These are phyloP conservation scores for Micoletzkya japonica DNA, from an alignment of 2,888 invertebrate species.

Conservation along the genomic window DNA sequence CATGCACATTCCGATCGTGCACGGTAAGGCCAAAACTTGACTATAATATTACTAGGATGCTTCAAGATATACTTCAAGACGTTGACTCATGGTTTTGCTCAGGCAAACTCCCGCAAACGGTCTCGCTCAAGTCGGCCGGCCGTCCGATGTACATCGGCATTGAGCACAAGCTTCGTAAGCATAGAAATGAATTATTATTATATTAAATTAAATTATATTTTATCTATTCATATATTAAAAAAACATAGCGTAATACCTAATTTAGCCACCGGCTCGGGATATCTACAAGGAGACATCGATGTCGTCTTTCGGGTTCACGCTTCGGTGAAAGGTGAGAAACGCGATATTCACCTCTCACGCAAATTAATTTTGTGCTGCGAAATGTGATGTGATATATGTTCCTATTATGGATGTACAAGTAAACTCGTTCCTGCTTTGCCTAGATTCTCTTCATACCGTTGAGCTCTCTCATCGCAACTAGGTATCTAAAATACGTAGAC, in stretches of 20 bases:
- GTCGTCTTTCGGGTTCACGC: constrained; percentile 60
- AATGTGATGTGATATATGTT: no score
- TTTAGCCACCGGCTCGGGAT: constrained; percentile 40
- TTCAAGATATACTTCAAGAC: not conserved
- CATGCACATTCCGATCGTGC: constrained; percentile 11
- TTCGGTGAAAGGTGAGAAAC: constrained; percentile 45
- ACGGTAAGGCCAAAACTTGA: not conserved
- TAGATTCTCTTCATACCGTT: no score
- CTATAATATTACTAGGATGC: not conserved
- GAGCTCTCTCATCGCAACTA: no score
- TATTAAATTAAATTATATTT: not conserved
- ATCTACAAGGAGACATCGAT: constrained; percentile 53
- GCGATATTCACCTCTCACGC: no score
- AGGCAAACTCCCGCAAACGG: constrained; percentile 23
- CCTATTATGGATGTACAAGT: no score
- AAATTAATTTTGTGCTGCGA: no score
- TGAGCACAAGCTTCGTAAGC: constrained; percentile 16
- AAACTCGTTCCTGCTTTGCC: no score
- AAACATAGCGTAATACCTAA: not conserved
- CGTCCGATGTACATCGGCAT: constrained; percentile 25
- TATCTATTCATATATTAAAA: constrained; percentile 7
- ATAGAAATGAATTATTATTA: no score
- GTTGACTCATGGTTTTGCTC: not conserved
- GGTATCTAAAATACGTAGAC: not conserved
- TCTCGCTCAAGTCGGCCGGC: constrained; percentile 18